Base-by-base conservation (phyloP, 2,797 vertebrate genomes). In the Hozukius guyotensis region DNA sequence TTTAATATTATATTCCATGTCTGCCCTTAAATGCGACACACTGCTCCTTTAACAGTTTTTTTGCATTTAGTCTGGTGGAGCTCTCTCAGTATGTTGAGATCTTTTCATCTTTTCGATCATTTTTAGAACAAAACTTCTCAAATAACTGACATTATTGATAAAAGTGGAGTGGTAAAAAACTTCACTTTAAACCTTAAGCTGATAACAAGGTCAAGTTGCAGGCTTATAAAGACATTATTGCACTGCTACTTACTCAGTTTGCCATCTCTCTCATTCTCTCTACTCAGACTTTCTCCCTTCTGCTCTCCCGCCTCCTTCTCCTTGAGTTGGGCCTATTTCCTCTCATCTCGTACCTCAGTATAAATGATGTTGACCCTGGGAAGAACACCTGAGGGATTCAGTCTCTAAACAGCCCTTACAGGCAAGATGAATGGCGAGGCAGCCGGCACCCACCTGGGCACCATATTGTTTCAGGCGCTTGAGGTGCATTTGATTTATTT, bases 351-450 rank as follows among this genome's bases (percentile, higher is more conserved):
- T 75, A 71, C 70, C 84, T 83, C 86, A 82, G 78, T 89, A 91
- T 93, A 91, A 92, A 93, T 94, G 92, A 93, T 88, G 82, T 86
- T 89, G 90, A 93, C 90, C 90, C 89, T 87, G 89, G 49, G 70
- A 91, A 73, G 77, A 86, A 79, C 82, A 86, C 84, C 88, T 80
- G 78, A 87, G 90, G 92, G 92, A 87, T 82, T 90, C 75, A 69
- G 83, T 86, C 92, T 93, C 93, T 95, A 93, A 94, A 91, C 92
- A 94, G 91, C 90, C 87, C 56, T 90, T 92, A 91, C 82, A 87
- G 85, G 72, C 36, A 89, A 93, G 93, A 94, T 86, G 87, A 90
- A 95, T 93, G 88, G 84, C 29, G 83, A 70, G 38, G 71, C 87
- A 78, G 68, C 62, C 68, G 69, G 86, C 88, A 88, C 88, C 91